These are phyloP conservation scores for Telenomus remus DNA, from an alignment of 1,140 invertebrate species.

Conservation along the genomic window DNA sequence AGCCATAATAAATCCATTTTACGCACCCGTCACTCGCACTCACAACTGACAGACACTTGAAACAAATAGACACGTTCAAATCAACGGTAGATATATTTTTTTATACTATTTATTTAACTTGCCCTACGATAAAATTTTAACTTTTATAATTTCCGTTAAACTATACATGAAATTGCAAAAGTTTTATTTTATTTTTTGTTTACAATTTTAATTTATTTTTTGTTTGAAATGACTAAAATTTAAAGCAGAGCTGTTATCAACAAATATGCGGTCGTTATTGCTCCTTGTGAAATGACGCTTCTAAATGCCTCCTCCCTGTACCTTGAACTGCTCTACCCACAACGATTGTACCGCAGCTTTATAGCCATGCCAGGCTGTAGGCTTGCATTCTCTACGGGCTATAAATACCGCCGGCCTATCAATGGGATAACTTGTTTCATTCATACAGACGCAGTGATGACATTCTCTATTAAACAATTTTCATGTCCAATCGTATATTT, in stretches of 20 bases:
- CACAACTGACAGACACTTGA: slow-evolving; percentile 15
- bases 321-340: slow-evolving; percentile 41
- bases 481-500: slow-evolving; percentile 17
- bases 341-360: slow-evolving; percentile 50
- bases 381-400: slow-evolving; percentile 56
- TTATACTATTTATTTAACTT: too few species aligned
- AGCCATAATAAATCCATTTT: slow-evolving; percentile 69
- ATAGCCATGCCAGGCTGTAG: slow-evolving; percentile 48
- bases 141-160: too few species aligned
- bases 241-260: slow-evolving; percentile 30
- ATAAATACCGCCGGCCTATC: slow-evolving; percentile 67
- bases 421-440: slow-evolving; percentile 65
- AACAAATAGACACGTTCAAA: slow-evolving; percentile 15
- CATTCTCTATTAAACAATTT: slow-evolving; percentile 45
- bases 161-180: too few species aligned
- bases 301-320: slow-evolving; percentile 46
- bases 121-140: too few species aligned
- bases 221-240: slow-evolving; percentile 17
- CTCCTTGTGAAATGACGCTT: slow-evolving; percentile 42
- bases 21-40: slow-evolving; percentile 52
- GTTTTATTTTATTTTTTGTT: too few species aligned
- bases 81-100: too few species aligned
- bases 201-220: too few species aligned
- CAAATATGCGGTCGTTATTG: slow-evolving; percentile 49
- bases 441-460: slow-evolving; percentile 49